Conservation (phyloP, 2,113 vertebrate genomes). For the Choloepus hoffmanni region DNA sequence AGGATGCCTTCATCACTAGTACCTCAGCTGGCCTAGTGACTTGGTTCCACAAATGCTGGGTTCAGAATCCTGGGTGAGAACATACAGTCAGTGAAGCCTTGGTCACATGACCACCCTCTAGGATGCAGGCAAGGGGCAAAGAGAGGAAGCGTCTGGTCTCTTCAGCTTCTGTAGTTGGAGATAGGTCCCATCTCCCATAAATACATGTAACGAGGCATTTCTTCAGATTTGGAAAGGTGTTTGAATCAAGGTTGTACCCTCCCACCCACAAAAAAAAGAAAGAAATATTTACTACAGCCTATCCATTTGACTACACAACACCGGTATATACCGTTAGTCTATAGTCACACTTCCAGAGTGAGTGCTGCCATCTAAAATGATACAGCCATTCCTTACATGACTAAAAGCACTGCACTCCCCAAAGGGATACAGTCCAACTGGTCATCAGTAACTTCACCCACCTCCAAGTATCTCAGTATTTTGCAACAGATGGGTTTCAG, state of each 20-base stretch:
- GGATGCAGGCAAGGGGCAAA: background rate
- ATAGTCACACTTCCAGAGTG: background rate
- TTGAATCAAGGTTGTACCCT: background rate
- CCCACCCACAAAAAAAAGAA: background rate
- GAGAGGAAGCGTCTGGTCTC: background rate
- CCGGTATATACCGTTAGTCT: background rate
- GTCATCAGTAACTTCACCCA: background rate
- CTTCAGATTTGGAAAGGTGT: background rate
- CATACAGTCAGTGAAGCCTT: accelerated
- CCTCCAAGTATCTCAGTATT: background rate
- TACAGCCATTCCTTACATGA: background rate
- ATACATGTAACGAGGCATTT: background rate
- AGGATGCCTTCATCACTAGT: background rate
- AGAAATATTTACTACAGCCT: background rate
- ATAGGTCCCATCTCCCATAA: background rate
- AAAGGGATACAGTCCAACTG: background rate
- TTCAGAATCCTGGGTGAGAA: background rate
- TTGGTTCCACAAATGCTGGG: background rate
- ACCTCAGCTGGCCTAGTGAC: background rate
- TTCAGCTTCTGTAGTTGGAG: background rate
- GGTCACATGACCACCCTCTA: background rate
- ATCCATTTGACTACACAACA: background rate
- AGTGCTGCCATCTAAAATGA: background rate
- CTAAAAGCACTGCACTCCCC: too few species aligned
- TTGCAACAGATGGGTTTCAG: background rate